Evolutionary conservation across 1,140 invertebrate species (phyloP), one percentile per base, ranked within the genome.

Genomic region (Drosophila bifasciata): DNA sequence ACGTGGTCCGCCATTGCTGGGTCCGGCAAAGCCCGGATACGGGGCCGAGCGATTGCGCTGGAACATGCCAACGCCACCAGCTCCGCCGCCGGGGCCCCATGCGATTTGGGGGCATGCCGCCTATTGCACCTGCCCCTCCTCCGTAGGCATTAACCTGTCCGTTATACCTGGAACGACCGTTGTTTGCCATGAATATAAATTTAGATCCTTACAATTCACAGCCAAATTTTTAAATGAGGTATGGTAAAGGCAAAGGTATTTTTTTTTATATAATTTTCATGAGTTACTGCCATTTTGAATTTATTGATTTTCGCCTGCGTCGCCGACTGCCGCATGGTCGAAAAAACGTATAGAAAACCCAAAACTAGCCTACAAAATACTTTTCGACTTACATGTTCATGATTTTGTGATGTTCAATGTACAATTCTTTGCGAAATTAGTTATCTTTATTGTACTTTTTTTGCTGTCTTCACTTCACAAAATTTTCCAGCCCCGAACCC

Each of bases 281-380:
- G 23, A 76, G 61, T 69, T 76, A 68, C 73, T 61, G 83, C 81
- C 81, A 86, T 86, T 88, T 86, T 86, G 81, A 86, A 71, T 85
- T 74, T 88, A 86, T 86, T 86, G 81, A 86, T 86, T 86, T 86
- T 85, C 70, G 50, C 55, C 66, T 36, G 46, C 43, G 39, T 39
- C 43, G 32, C 62, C 50, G 49, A 62, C 11, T 62, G 66, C 66
- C 62, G 49, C 66, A 68, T 69, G 63, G 23, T 17, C 8, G 32
- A 13, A 36, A 36, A 36, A 36, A 36, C 32, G 3, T 5, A 0
- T 13, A 1, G 1, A 36, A 36, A 36, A 4, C 32, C 4, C 11
- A 36, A 36, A 13, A 13, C 11, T 5, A 36, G 11, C 32, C 13
- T 36, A 1, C 1, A 1, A 13, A 36, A 36, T 36, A 36, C 32